These are phyloP conservation scores for Sarcophaga caerulescens DNA, from an alignment of 2,888 invertebrate species.

Conservation along the genomic window DNA sequence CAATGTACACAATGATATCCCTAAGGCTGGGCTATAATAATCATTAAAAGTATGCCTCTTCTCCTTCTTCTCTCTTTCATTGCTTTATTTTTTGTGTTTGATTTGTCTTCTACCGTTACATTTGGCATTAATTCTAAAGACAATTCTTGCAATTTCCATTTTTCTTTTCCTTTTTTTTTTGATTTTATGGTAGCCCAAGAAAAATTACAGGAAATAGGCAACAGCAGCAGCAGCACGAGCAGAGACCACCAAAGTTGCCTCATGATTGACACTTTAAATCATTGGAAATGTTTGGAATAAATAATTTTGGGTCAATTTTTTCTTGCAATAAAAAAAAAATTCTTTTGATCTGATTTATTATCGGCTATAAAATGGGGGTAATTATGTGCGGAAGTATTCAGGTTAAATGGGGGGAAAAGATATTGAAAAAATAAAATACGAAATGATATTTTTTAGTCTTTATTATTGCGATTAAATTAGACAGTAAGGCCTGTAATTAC, in stretches of 20 bases:
- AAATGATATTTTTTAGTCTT: no score
- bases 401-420: no score
- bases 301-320: constrained; percentile 40
- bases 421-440: no score
- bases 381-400: no score
- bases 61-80: not conserved
- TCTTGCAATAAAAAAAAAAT: no score
- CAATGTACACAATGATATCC: constrained; percentile 54
- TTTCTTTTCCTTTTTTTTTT: not conserved
- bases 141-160: not conserved
- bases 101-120: constrained; percentile 42
- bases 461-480: no score
- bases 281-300: constrained; percentile 23
- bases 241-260: constrained; percentile 62
- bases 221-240: not conserved
- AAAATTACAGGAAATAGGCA: constrained; percentile 39
- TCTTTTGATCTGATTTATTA: no score
- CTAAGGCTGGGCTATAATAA: constrained; percentile 55
- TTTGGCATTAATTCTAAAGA: constrained; percentile 41
- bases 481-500: no score
- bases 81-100: not conserved
- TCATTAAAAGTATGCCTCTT: constrained; percentile 37
- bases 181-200: constrained; percentile 22
- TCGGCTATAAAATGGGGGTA: no score
- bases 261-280: constrained; percentile 61